Base-by-base conservation (phyloP, 1,140 invertebrate species). In the Heliothis subflexa region DNA sequence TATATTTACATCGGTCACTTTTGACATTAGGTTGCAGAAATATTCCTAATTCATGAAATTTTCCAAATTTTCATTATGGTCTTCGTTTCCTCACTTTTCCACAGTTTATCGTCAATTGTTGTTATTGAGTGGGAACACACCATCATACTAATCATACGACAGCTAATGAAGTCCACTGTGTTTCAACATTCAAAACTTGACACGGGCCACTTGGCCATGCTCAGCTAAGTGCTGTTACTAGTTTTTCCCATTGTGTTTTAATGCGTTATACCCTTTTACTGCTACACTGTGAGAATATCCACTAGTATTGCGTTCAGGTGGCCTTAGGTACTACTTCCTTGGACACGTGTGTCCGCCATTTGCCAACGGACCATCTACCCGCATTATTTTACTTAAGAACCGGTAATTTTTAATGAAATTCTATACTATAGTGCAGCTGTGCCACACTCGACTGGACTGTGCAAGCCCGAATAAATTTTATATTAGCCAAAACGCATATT, bases 321-420 rank as follows among this genome's bases (percentile, higher is more conserved):
- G 84, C 77, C 82, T 83, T 78, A 88, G 86, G 86, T 89, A 87
- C 81, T 83, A 85, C 80, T 87, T 86, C 86, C 86, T 88, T 82
- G 84, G 88, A 87, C 91, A 92, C 89, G 88, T 90, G 88, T 87
- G 86, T 83, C 74, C 81, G 86, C 84, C 83, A 82, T 88, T 86
- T 80, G 84, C 83, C 83, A 88, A 88, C 88, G 87, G 88, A 85
- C 83, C 80, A 52, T 81, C 83, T 85, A 88, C 89, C 89, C 88
- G 88, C 89, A 90, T 90, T 88, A 88, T 86, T 87, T 87, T 88
- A 85, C 85, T 81, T 81, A 62, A 86, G 86, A 89, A 92, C 90
- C 89, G 87, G 88, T 89, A 88, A 84, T 88, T 88, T 73, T 88
- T 90, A 90, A 90, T 91, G 90, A 85, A 88, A 91, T 91, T 90